Evolutionary conservation across 2,888 invertebrate genomes (phyloP).

Genomic region (Seira ritae): DNA sequence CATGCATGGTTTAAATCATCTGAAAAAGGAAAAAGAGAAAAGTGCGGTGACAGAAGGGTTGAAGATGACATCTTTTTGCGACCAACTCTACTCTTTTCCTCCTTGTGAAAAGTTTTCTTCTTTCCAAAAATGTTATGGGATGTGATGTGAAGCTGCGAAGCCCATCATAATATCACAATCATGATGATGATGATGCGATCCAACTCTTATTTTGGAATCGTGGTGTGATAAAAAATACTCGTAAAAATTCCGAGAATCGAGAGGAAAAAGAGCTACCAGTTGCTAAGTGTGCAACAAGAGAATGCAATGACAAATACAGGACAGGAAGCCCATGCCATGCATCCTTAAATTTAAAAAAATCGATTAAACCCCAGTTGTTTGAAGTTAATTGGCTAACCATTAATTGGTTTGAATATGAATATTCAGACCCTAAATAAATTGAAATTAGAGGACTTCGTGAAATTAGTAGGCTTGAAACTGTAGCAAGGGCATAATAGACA

Average conservation of each 20-base stretch:
- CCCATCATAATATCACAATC: no score
- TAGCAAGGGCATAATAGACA: no score
- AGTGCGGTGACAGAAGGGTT: constrained; percentile 14
- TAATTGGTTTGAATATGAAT: no score
- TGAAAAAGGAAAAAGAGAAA: constrained; percentile 16
- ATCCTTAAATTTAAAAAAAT: no score
- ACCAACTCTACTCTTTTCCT: neutral
- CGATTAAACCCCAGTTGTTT: no score
- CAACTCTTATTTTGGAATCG: constrained; percentile 17
- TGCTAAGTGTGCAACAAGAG: neutral
- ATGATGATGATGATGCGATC: neutral
- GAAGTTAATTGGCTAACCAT: no score
- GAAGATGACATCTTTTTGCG: neutral
- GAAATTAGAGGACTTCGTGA: no score
- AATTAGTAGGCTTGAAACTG: no score
- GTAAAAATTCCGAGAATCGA: neutral
- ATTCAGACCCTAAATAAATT: no score
- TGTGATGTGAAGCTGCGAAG: neutral
- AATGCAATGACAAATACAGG: neutral
- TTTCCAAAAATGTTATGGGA: neutral
- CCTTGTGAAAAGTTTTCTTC: neutral
- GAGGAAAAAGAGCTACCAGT: neutral
- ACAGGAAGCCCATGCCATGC: neutral
- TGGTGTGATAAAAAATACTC: neutral
- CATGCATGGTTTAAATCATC: constrained; percentile 6